Base-by-base conservation (phyloP, 2,113 vertebrate species). In the Alethe castanea region DNA sequence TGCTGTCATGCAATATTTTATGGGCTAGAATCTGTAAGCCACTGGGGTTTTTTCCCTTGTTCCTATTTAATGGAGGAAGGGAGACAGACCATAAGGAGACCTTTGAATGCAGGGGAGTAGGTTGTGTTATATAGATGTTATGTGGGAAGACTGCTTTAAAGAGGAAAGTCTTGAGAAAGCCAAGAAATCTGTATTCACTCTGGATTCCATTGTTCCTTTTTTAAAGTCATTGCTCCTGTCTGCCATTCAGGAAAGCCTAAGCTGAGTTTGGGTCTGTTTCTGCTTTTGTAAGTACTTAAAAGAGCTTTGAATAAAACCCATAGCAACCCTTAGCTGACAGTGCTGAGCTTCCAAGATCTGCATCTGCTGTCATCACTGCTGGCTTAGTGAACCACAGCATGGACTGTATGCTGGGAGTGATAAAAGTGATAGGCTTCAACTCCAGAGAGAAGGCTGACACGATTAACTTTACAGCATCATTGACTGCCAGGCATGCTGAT, bases 1-100 rank as follows among this genome's bases (percentile, higher is more conserved):
- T 96, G 93, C 96, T 97, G 97, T 95, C 95, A 92, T 96, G 89
- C 91, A 87, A 22, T 96, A 92, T 97, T 98, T 95, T 92, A 88
- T 86, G 77, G 81, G 67, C 64, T 71, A 59, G 76, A 94, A 65
- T 83, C 76, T 95, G 62, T 95, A 81, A 94, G 60, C 74, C 78
- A 29, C 76, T 80, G 64, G 1, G 0, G 1, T 76, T 91, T 90
- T 66, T 19, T 18, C 20, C 59, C 59, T 48, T 88, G 44, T 60
- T 85, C 45, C 57, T 90, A 2, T 90, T 66, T 71, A 36, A 38
- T 69, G 54, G 62, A 64, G 23, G 62, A 84, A 79, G 14, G 56
- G 69, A 79, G 72, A 85, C 16, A 79, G 72, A 85, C 16, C 16
- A 26, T 52, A 84, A 80, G 60, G 77, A 92, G 35, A 71, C 26